These are phyloP conservation scores for Fulmarus glacialis DNA, from an alignment of 2,113 vertebrate genomes.

Conservation along the genomic window DNA sequence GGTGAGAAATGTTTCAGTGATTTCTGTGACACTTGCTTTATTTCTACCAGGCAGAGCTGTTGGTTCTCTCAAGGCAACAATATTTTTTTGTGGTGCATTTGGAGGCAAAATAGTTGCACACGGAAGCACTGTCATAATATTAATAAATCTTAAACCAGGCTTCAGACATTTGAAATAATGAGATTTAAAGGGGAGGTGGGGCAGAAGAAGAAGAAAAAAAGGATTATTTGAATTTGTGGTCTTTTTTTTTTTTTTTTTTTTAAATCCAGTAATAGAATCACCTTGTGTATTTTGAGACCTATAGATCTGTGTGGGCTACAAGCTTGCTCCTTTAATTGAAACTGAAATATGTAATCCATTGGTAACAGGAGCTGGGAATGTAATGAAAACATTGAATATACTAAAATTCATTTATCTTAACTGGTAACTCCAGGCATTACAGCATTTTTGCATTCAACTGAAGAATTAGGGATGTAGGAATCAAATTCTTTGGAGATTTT, in stretches of 20 bases:
- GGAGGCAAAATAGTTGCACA: neutral
- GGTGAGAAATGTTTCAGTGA: slow-evolving; percentile 32
- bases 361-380: neutral
- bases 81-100: neutral
- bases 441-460: neutral
- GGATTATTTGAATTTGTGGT: neutral
- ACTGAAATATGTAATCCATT: neutral
- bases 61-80: neutral
- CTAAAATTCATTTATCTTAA: neutral
- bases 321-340: neutral
- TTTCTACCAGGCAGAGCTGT: neutral
- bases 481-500: neutral
- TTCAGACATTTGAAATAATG: neutral
- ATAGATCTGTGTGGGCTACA: neutral
- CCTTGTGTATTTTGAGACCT: neutral
- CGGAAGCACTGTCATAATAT: neutral
- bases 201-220: neutral
- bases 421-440: neutral
- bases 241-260: neutral
- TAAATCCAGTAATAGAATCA: neutral
- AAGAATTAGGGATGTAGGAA: neutral
- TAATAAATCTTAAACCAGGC: neutral
- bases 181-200: neutral
- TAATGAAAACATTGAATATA: neutral
- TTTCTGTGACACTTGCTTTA: neutral